Evolutionary conservation across 2,797 vertebrate genomes (phyloP), one percentile per base, ranked within the genome.

Genomic region (Eulemur coronatus): DNA sequence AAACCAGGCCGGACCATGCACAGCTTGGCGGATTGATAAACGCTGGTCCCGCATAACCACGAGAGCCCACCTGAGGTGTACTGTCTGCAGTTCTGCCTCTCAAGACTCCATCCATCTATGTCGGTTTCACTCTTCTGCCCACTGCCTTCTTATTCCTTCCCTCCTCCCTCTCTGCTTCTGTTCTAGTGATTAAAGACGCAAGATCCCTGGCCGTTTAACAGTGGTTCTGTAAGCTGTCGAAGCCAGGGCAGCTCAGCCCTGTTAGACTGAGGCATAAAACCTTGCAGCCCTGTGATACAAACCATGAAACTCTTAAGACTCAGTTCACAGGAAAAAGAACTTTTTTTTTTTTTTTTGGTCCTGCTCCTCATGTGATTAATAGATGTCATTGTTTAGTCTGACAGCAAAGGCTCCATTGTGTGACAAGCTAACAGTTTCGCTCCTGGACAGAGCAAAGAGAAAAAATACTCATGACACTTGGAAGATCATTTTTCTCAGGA

Each of bases 41-140:
- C 78, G n/a, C n/a, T n/a, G 38, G 93, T 22, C 15, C 87, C 88
- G 46, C 72, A 28, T 76, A 89, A 94, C 94, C 96, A 78, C n/a
- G 0, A 0, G 76, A 33, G 84, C 94, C 91, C 89, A 84, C 78
- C 33, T 94, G 97, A 94, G 81, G 65, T 89, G 95, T 93, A 82
- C 79, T 59, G 89, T 81, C 91, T 96, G 67, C 67, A 48, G 92
- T 17, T 55, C 97, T 94, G 93, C 89, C 96, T 97, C 94, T 92
- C 91, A 80, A 0, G 0, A 89, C 92, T 88, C 4, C 41, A 98
- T 97, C 97, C 97, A 95, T 98, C 97, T 98, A 52, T 35, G 35
- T 96, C 97, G 80, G 81, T 88, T 97, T 97, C 96, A 95, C 81
- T 98, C 97, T 97, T 89, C 90, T 9, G 2, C 61, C 43, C 17